phyloP scores from a whole-genome alignment of 1,140 invertebrate genomes.

The Pissodes strobi region DNA sequence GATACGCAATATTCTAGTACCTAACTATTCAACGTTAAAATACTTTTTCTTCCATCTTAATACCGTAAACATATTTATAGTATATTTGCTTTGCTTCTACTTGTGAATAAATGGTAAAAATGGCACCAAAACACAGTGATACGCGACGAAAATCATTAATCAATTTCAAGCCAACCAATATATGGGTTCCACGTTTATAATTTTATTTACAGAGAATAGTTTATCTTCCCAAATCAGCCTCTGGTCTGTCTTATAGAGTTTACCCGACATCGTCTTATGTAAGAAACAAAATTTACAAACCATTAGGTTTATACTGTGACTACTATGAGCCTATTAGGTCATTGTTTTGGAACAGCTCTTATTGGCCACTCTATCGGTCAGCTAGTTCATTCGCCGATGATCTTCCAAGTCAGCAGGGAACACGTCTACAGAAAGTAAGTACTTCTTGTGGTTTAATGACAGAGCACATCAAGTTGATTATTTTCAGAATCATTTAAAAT shows the following conservation, averaged over 20 bases:
- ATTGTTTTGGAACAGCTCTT: conserved; percentile 38
- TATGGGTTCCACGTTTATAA: neutral
- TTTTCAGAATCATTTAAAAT: too few species aligned
- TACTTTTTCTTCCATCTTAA: too few species aligned
- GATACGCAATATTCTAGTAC: too few species aligned
- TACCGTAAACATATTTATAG: too few species aligned
- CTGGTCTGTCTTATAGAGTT: conserved; percentile 28
- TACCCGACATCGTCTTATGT: conserved; percentile 34
- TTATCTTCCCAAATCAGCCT: conserved; percentile 38
- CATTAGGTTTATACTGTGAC: conserved; percentile 39
- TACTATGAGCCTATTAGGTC: conserved; percentile 39
- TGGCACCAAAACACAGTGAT: neutral
- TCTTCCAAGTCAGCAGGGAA: conserved; percentile 18
- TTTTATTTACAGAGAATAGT: conserved; percentile 45
- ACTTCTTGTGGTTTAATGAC: too few species aligned
- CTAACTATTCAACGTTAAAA: too few species aligned
- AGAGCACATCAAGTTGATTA: too few species aligned
- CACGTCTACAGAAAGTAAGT: conserved; percentile 38
- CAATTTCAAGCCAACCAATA: too few species aligned
- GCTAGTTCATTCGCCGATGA: conserved; percentile 31
- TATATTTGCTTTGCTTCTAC: too few species aligned
- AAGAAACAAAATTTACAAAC: conserved; percentile 39
- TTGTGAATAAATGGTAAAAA: too few species aligned
- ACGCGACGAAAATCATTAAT: too few species aligned
- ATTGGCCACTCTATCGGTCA: conserved; percentile 38